Base-by-base conservation (phyloP, 2,888 invertebrate genomes). In the Antheraea yamamai region DNA sequence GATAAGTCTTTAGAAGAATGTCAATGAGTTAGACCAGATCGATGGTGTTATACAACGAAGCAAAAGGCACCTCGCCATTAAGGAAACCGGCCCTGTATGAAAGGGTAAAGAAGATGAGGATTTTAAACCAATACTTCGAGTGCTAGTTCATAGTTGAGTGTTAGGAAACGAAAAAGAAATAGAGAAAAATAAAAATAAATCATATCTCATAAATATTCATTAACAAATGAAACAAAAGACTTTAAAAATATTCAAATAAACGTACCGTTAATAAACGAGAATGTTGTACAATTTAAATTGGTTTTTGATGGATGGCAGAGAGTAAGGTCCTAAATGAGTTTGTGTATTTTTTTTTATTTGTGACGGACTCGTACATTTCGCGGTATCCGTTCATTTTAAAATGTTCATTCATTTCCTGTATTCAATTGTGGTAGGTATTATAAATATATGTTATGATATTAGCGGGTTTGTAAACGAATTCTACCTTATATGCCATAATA, bases 261-360 rank as follows among this genome's bases (percentile, higher is more conserved):
- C 84, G 83, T 81, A 61, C 61, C 78, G 75, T 78, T 80, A 85
- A 85, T 83, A 86, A 89, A 85, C 82, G 79, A 81, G 83, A 87
- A 87, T 89, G 85, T 87, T 88, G 89, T 89, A 84, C 89, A 89
- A 90, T 91, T 91, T 90, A 92, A 88, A 92, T 92, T 91, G 91
- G 85, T 87, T 91, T 92, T 92, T 93, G 92, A 92, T 92, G 89
- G 91, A 93, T 91, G 89, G 88, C 84, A 83, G 85, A 84, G 85
- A 85, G 85, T 82, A 87, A 90, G 91, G 87, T 91, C 92, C 89
- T 87, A 88, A 92, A 92, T 89, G 85, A 91, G 91, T 88, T 89
- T 88, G 79, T 79, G 84, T 81, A 81, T 78, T 66, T 66, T 26
- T 77, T 77, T 79, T 78, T 75, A 77, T 75, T 77, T 77, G 78